A percentile compares a stretch with the other conserved stretches of the same genome.
These are phyloP conservation scores for Carettochelys insculpta DNA, from an alignment of 2,113 vertebrate genomes.

Conservation along the genomic window DNA sequence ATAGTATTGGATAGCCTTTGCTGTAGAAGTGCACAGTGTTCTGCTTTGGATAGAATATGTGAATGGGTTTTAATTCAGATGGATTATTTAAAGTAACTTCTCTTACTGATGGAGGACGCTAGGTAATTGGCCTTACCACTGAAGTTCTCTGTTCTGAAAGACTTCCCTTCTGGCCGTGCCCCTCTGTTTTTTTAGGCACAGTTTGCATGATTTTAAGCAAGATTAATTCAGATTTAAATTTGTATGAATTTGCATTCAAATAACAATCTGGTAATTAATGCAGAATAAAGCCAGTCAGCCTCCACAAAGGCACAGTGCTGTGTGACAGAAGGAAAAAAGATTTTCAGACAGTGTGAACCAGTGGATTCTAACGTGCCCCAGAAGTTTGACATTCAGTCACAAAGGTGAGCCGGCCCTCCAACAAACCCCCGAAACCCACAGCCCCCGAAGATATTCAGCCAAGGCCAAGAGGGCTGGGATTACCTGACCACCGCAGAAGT, in stretches of 20 bases:
- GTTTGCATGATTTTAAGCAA: not conserved
- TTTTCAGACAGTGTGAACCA: not conserved
- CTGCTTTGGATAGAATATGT: not conserved
- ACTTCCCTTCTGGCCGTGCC: not conserved
- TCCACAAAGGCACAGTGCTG: not conserved
- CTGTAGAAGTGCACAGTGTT: not conserved
- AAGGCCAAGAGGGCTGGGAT: not conserved
- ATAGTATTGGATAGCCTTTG: rapidly evolving
- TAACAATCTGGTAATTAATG: not conserved
- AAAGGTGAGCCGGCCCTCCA: not conserved
- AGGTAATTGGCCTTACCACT: not conserved
- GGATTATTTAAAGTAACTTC: not conserved
- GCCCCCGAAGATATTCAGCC: not conserved
- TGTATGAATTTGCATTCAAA: not conserved
- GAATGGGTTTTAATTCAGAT: not conserved
- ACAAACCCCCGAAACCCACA: not conserved
- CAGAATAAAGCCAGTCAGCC: not conserved
- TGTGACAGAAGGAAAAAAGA: not conserved
- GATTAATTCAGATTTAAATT: not conserved
- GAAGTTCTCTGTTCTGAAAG: not conserved
- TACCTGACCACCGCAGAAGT: not conserved
- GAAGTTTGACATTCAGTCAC: not conserved
- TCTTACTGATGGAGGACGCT: not conserved
- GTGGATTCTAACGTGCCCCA: not conserved
- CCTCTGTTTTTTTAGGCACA: not conserved